Evolutionary conservation across 1,140 invertebrate genomes (phyloP), one percentile per base, ranked within the genome.

Genomic region (Agrilus planipennis): DNA sequence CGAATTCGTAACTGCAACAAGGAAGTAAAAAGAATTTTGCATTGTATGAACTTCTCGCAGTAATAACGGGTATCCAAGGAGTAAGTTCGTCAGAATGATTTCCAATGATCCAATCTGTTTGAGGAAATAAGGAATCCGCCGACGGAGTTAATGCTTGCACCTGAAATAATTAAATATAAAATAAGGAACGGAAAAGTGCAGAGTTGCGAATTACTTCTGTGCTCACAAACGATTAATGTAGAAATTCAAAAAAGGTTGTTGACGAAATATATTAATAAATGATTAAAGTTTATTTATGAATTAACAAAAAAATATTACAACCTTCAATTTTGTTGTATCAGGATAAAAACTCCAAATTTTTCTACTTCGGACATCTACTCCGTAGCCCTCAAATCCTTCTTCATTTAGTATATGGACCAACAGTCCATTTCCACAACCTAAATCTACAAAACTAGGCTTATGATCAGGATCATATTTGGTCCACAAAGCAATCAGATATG

Each of bases 71-170:
- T 50, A 99, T 82, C 93, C 94, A 99, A 4, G 94, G 92, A 19
- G 93, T 96, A 4, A 99, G 63, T 61, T 98, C 94, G 71, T 98
- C 95, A 27, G 91, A 94, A 69, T 99, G 95, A 71, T 99, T 99
- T 28, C 95, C 94, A 62, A 99, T 93, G 10, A 98, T 63, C 90
- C 92, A 98, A 60, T 95, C 87, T 27, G 65, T 72, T n/a, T 80
- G 70, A 16, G 80, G 76, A 58, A 84, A 89, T n/a, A 77, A 55
- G 34, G 70, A 68, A 23, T 74, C 61, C 43, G 76, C 72, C 20
- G 78, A 52, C 31, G 49, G 45, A 23, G 40, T 42, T 47, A 62
- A 58, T 61, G 60, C 49, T 61, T 47, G 52, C 58, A 51, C 49
- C 54, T 50, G 23, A 21, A 37, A 38, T 37, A n/a, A n/a, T n/a